Conservation (phyloP, 1,140 invertebrate species). For the Schmidtea mediterranea region DNA sequence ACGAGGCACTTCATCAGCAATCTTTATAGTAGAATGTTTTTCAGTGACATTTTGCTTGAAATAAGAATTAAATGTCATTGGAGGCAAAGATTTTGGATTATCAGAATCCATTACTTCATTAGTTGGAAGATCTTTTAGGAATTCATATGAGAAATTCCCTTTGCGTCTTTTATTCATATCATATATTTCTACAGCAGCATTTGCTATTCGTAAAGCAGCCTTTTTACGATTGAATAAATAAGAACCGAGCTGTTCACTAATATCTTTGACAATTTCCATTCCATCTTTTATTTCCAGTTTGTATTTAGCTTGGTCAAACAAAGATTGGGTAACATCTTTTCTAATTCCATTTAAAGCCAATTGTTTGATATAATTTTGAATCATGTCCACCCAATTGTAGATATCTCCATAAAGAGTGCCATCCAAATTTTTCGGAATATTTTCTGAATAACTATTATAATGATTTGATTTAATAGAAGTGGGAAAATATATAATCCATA, state of each 20-base stretch:
- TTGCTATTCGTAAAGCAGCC: slow-evolving; percentile 22
- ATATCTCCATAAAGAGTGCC: slow-evolving; percentile 26
- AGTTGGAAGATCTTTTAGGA: slow-evolving; percentile 13
- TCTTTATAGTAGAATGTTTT: slow-evolving; percentile 23
- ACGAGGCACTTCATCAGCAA: slow-evolving; percentile 27
- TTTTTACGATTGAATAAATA: slow-evolving; percentile 24
- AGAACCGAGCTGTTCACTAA: slow-evolving; percentile 19
- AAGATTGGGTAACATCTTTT: slow-evolving; percentile 22
- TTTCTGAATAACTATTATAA: background rate
- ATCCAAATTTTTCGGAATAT: slow-evolving; percentile 2
- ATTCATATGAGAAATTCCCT: slow-evolving; percentile 8
- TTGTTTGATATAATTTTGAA: slow-evolving; percentile 29
- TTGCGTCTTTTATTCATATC: slow-evolving; percentile 15
- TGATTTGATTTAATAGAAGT: too few relatives aligned
- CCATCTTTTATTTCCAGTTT: slow-evolving; percentile 24
- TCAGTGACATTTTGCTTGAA: slow-evolving; percentile 25
- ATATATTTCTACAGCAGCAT: slow-evolving; percentile 19
- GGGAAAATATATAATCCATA: too few relatives aligned
- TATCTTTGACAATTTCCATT: slow-evolving; percentile 16
- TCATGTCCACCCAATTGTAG: slow-evolving; percentile 28
- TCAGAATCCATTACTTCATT: slow-evolving; percentile 18
- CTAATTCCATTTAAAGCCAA: slow-evolving; percentile 27
- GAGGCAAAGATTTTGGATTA: slow-evolving; percentile 14
- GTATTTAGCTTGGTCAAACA: slow-evolving; percentile 25
- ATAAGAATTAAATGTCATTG: slow-evolving; percentile 10